Evolutionary conservation across 92 coral and sea anemone species (phyloP), one percentile per base, ranked within the genome.

Genomic region (Umimayanthus chanpuru): DNA sequence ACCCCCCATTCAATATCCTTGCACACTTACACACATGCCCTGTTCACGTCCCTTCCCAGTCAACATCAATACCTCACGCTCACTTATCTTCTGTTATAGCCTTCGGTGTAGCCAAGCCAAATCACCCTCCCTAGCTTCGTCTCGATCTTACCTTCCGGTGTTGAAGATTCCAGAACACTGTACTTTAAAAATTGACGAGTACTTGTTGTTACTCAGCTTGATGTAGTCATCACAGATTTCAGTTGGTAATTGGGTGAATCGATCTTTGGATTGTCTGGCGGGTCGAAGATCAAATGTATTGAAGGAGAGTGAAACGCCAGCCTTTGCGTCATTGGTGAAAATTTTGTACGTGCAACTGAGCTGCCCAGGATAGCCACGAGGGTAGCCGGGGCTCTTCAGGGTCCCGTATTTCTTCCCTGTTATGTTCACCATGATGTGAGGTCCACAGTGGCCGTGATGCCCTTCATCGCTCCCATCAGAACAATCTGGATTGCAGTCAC

Each of bases 401-500:
- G 81, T 77, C 3, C 81, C 81, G 8, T 9, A 44, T 77, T 16
- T 49, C 81, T 77, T 77, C 39, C 81, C 81, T 8, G 81, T 77
- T 21, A 12, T 20, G 39, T 77, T 77, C 81, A 77, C 81, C 28
- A 41, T 77, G 29, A 77, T 77, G 14, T 77, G 8, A 0, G 58
- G 30, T 41, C 58, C 30, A 25, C 81, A 77, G 64, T 77, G 21
- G 15, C 61, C 81, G 39, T 18, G 18, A 25, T 9, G 2, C 0
- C 29, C 32, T 49, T 77, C 81, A 25, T 77, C 81, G 44, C 56
- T 41, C 7, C 61, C 16, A 29, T 77, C 81, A 7, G 81, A 77
- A 11, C 81, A 77, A 47, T 77, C 81, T 40, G 64, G 81, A 23
- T 41, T 77, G 61, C 81, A 77, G 61, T 77, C 81, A 77, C 81